A percentile compares a stretch with the other conserved stretches of the same genome.
Evolutionary conservation across 2,888 invertebrate species (phyloP).

Genomic region (Amiota mariae): DNA sequence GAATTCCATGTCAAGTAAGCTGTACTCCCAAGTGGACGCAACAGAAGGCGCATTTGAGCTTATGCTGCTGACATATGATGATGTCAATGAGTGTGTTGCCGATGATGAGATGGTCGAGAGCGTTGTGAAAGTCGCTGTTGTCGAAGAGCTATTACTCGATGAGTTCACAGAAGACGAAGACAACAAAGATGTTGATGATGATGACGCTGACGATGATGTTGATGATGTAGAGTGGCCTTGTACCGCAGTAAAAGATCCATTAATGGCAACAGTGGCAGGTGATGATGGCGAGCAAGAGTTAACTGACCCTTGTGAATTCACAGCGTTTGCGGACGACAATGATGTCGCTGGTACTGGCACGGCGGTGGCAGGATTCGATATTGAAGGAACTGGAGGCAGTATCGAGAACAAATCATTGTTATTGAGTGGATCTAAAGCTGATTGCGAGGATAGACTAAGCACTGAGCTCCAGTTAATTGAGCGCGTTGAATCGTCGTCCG

Average conservation of each 20-base stretch:
- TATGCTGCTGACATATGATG: conserved; percentile 70
- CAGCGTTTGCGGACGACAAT: conserved; percentile 37
- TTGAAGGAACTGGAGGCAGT: conserved; percentile 50
- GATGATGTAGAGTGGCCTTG: conserved; percentile 48
- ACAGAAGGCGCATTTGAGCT: conserved; percentile 62
- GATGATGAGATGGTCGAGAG: conserved; percentile 71
- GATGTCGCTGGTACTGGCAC: conserved; percentile 53
- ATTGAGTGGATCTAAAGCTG: conserved; percentile 86
- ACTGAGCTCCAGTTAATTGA: conserved; percentile 95
- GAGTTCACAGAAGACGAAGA: conserved; percentile 28
- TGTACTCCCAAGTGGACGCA: conserved; percentile 71
- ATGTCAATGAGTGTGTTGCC: conserved; percentile 69
- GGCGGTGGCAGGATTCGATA: conserved; percentile 64
- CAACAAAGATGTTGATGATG: conserved; percentile 37
- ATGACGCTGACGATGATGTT: conserved; percentile 37
- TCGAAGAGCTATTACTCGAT: conserved; percentile 52
- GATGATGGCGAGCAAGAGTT: conserved; percentile 32
- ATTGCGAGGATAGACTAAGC: conserved; percentile 88
- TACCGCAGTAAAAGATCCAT: conserved; percentile 68
- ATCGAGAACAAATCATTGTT: conserved; percentile 82
- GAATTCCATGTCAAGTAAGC: conserved; percentile 74
- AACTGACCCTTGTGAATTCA: conserved; percentile 27
- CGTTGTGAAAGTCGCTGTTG: conserved; percentile 70
- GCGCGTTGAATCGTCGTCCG: conserved; percentile 83
- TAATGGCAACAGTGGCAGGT: conserved; percentile 64